These are phyloP conservation scores for Columba livia DNA, from an alignment of 2,113 vertebrate species.

Conservation along the genomic window DNA sequence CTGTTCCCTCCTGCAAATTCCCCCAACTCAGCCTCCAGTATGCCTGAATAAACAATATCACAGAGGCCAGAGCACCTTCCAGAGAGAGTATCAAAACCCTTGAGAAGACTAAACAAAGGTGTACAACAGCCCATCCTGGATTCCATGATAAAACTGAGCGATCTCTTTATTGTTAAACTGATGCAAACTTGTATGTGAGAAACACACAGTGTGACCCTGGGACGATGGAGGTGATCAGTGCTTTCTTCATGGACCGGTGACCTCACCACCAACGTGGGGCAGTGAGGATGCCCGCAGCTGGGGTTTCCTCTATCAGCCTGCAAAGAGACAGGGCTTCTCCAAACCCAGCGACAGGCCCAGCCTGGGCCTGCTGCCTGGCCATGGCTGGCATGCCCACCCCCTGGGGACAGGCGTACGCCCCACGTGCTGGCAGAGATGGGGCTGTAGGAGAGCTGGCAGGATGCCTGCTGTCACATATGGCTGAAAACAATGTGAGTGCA, in stretches of 20 bases:
- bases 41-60: neutral
- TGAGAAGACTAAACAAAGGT: neutral
- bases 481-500: neutral
- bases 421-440: neutral
- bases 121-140: neutral
- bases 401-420: neutral
- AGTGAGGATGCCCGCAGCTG: neutral
- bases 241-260: accelerated
- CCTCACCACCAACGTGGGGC: neutral
- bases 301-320: neutral
- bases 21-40: neutral
- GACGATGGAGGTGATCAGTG: neutral
- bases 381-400: too few relatives aligned
- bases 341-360: neutral
- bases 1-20: neutral
- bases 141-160: neutral
- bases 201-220: neutral
- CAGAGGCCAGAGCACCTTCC: neutral
- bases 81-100: neutral
- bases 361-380: neutral
- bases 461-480: neutral
- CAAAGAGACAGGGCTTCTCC: neutral
- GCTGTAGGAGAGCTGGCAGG: neutral
- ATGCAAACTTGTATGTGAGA: neutral
- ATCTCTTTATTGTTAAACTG: neutral